phyloP scores from a whole-genome alignment of 37 sponge, comb jelly and placozoan genomes.

The Mnemiopsis leidyi region DNA sequence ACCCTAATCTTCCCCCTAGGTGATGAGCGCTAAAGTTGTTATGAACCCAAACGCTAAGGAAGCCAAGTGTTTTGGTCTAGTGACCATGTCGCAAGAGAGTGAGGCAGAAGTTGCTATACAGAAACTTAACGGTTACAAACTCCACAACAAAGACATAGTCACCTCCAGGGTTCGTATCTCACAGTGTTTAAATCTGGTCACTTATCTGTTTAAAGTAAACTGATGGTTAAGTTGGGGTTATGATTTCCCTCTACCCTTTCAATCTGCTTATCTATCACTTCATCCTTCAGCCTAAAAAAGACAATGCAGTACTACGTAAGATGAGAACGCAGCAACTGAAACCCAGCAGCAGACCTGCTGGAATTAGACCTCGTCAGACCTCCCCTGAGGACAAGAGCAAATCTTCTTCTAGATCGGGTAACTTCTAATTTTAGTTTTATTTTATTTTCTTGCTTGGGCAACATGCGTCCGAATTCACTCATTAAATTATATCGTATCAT shows the following conservation, averaged over 20 bases:
- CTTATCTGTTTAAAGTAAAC: not conserved
- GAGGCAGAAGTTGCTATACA: not conserved
- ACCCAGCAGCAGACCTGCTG: constrained; percentile 4
- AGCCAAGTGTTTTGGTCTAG: constrained; percentile 61
- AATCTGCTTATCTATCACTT: too few species aligned
- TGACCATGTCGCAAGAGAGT: constrained; percentile 45
- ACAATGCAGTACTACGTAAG: constrained; percentile 55
- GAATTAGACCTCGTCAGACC: not conserved
- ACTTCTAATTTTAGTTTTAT: too few species aligned
- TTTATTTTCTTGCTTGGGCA: too few species aligned
- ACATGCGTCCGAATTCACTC: too few species aligned
- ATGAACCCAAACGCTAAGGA: constrained; percentile 62
- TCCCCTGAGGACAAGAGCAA: constrained; percentile 29
- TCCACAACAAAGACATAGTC: constrained; percentile 26
- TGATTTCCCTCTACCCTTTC: not conserved
- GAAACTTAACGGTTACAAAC: constrained; percentile 54
- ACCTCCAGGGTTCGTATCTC: not conserved
- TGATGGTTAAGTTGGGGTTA: not conserved
- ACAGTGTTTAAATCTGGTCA: not conserved
- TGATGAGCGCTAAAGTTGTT: constrained; percentile 63
- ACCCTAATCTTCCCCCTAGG: too few species aligned
- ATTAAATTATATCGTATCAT: too few species aligned
- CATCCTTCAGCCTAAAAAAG: constrained; percentile 53
- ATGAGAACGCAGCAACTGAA: constrained; percentile 39
- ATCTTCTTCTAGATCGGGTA: constrained; percentile 11